phyloP scores from a whole-genome alignment of 2,888 invertebrate genomes.

The Luperina testacea region DNA sequence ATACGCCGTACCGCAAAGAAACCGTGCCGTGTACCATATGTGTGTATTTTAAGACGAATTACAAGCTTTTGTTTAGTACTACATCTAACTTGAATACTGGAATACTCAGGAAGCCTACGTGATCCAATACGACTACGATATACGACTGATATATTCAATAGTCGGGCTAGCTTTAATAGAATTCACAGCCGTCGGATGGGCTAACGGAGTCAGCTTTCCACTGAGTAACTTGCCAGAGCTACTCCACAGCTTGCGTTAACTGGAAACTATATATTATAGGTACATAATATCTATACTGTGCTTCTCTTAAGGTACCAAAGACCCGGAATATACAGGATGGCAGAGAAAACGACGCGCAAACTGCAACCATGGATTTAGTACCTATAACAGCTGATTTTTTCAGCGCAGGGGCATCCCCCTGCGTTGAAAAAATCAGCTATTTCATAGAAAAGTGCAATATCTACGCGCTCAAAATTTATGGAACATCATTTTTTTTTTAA shows the following conservation, averaged over 20 bases:
- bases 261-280: neutral
- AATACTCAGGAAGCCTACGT: constrained; percentile 11
- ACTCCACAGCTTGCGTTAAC: neutral
- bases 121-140: neutral
- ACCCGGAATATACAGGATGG: neutral
- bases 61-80: neutral
- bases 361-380: no score
- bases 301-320: neutral
- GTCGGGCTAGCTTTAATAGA: constrained; percentile 6
- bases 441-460: neutral
- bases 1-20: no score
- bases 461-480: neutral
- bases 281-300: neutral
- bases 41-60: neutral
- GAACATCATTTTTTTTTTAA: neutral
- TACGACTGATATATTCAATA: constrained; percentile 7
- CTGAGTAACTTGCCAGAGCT: constrained; percentile 4
- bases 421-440: neutral
- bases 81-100: constrained; percentile 6
- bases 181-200: neutral
- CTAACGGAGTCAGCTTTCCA: constrained; percentile 10
- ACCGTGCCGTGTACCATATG: no score
- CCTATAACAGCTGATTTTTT: no score
- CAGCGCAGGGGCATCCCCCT: no score
- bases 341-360: no score